Base-by-base conservation (phyloP, 2,113 vertebrate genomes). In the Odobenus rosmarus region DNA sequence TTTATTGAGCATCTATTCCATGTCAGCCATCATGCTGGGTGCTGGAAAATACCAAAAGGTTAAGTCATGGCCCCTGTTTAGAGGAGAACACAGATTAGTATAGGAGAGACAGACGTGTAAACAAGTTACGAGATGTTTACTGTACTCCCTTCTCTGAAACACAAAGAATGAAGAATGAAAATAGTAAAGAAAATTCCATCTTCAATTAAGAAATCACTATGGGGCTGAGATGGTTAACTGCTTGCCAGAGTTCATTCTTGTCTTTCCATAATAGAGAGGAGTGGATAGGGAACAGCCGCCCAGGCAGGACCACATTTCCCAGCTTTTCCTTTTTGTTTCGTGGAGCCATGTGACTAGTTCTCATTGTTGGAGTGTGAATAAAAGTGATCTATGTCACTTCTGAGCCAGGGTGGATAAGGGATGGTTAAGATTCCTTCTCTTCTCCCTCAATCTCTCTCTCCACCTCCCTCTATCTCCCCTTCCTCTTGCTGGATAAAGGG, bases 111-210 rank as follows among this genome's bases (percentile, higher is more conserved):
- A 77, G 5, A 53, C 3, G 42, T 18, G 7, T 16, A 39, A 84
- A 39, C 39, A 84, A 42, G 57, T 94, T 72, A 26, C 39, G 85
- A 87, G 62, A 51, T 13, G 16, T 85, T 94, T 49, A 72, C 39
- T 82, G 2, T 59, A 8, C 36, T 79, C 81, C 26, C 2, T 72
- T 59, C 49, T 91, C 67, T 55, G 61, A 87, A 92, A 62, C 31
- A 76, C 59, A 85, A 93, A 83, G 36, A 79, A 42, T 85, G 53
- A 93, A 83, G 42, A 86, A 36, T 82, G n/a, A 96, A 89, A 92
- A 88, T 5, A 71, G 18, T 82, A 46, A 42, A 87, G 74, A 93
- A 77, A 69, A 64, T 90, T n/a, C 11, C 46, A 71, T 88, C 62
- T 84, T 93, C 24, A 76, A 1, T 33, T 23, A 57, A 69, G 61